Percentiles rank a stretch among this genome's conserved stretches.
Conservation (phyloP, 2,113 vertebrate species). For the Phoenicopterus ruber region DNA sequence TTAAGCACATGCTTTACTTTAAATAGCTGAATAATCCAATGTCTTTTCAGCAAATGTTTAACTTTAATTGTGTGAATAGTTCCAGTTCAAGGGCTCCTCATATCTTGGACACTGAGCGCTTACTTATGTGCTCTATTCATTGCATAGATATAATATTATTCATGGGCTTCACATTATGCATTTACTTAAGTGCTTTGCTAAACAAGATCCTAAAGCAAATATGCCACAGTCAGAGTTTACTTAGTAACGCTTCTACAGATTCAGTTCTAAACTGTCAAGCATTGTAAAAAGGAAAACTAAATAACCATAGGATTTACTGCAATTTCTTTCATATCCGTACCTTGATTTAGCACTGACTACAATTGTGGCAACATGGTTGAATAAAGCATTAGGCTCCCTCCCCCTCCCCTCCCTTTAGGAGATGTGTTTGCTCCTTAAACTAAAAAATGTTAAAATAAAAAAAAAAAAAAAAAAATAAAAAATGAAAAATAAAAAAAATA, state of each 20-base stretch:
- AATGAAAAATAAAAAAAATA: background rate
- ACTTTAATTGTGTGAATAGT: conserved; percentile 35
- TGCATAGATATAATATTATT: conserved; percentile 3
- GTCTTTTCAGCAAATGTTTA: conserved; percentile 40
- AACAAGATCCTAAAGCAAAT: conserved; percentile 44
- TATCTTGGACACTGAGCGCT: background rate
- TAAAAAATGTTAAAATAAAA: no score
- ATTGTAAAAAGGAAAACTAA: background rate
- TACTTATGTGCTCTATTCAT: background rate
- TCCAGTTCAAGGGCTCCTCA: conserved; percentile 18
- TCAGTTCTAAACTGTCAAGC: background rate
- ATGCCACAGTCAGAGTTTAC: background rate
- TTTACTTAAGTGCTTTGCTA: conserved; percentile 27
- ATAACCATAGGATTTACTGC: background rate
- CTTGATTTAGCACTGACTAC: background rate
- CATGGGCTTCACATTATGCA: background rate
- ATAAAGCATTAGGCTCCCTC: background rate
- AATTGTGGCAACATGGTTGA: background rate
- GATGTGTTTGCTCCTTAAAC: background rate
- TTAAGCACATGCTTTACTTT: conserved; percentile 5
- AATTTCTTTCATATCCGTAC: background rate
- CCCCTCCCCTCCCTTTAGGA: background rate
- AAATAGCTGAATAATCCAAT: conserved; percentile 50
- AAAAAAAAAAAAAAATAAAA: background rate
- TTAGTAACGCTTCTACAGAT: background rate